phyloP scores from a whole-genome alignment of 2,797 vertebrate genomes.

The Diglossa cyanea region DNA sequence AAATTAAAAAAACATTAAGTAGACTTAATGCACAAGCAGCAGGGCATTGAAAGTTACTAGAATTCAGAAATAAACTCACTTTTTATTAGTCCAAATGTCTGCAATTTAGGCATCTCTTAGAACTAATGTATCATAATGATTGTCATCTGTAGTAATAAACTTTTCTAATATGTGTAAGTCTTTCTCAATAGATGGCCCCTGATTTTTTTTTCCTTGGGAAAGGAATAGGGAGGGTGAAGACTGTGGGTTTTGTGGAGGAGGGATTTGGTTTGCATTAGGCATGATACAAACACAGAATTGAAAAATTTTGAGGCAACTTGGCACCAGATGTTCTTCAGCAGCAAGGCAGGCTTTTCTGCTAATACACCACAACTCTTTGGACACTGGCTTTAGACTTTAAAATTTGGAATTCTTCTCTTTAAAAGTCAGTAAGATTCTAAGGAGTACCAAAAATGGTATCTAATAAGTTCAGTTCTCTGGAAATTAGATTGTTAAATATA shows the following conservation, averaged over 20 bases:
- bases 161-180: background rate
- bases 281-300: background rate
- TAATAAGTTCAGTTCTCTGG: background rate
- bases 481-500: background rate
- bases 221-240: background rate
- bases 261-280: slow-evolving; percentile 40
- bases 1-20: background rate
- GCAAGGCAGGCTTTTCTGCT: background rate
- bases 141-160: background rate
- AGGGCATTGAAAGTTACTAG: background rate
- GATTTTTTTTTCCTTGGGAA: background rate
- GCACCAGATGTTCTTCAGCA: slow-evolving; percentile 23
- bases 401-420: background rate
- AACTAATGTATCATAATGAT: background rate
- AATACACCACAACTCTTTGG: background rate
- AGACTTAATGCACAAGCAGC: background rate
- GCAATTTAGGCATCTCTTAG: background rate
- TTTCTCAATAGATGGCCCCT: background rate
- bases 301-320: background rate
- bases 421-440: background rate
- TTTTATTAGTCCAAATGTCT: background rate
- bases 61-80: background rate
- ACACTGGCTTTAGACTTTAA: background rate
- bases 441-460: background rate
- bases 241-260: background rate